Evolutionary conservation across 2,113 vertebrate species (phyloP).

Genomic region (Oncorhynchus keta): DNA sequence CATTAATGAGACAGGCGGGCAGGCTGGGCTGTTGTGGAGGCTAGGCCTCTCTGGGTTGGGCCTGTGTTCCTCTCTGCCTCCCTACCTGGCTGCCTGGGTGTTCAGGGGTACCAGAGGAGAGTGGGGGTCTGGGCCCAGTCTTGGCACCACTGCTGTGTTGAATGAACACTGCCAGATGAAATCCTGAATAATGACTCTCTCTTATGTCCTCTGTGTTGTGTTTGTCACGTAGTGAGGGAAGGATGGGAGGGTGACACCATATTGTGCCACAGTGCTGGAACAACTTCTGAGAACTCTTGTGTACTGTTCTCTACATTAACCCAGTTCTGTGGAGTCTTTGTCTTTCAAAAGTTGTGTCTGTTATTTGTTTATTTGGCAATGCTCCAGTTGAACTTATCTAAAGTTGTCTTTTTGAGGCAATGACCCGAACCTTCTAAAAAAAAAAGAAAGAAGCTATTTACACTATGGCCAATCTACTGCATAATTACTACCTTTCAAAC

Average conservation of each 20-base stretch:
- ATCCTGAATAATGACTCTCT: conserved; percentile 61
- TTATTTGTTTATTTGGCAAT: background rate
- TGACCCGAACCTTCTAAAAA: background rate
- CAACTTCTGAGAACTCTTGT: conserved; percentile 35
- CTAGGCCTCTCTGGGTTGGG: background rate
- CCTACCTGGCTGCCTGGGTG: background rate
- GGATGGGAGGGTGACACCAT: conserved; percentile 24
- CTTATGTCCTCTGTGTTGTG: conserved; percentile 51
- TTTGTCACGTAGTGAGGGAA: background rate
- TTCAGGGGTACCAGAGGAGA: conserved; percentile 4
- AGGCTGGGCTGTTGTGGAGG: background rate
- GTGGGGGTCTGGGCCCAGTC: conserved; percentile 12
- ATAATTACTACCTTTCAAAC: conserved; percentile 61
- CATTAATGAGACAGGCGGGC: conserved; percentile 57
- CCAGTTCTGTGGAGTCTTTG: conserved; percentile 12
- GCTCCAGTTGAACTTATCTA: conserved; percentile 14
- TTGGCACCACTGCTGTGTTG: conserved; percentile 36
- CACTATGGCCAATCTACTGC: conserved; percentile 59
- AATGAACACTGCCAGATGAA: conserved; percentile 53
- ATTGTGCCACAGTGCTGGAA: conserved; percentile 41
- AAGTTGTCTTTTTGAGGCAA: conserved; percentile 37
- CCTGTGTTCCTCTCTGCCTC: background rate
- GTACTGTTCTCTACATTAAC: background rate
- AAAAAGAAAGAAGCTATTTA: background rate
- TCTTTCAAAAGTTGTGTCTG: background rate